Evolutionary conservation across 2,113 vertebrate genomes (phyloP).

Genomic region (Lamprologus callipterus): DNA sequence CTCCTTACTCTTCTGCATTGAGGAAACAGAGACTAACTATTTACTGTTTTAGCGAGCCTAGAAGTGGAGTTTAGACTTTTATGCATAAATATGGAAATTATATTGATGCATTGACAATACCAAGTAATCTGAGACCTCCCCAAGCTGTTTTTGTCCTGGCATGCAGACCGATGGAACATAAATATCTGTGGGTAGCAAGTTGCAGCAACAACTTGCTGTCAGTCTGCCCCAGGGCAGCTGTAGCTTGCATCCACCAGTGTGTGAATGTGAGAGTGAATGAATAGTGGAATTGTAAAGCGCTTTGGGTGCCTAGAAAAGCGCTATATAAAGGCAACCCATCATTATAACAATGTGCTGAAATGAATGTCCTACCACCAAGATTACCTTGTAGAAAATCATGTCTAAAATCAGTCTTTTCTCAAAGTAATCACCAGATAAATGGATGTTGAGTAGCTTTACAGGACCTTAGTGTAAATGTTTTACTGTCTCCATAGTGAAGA

Average conservation of each 20-base stretch:
- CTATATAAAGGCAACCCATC: not conserved
- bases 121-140: not conserved
- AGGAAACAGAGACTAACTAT: constrained; percentile 20
- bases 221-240: not conserved
- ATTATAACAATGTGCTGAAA: not conserved
- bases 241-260: not conserved
- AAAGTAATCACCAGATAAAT: not conserved
- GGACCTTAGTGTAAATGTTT: not conserved
- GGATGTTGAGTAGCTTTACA: not conserved
- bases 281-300: not conserved
- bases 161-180: not conserved
- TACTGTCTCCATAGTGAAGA: not conserved
- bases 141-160: not conserved
- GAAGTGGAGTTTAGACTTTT: not conserved
- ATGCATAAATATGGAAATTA: not conserved
- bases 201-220: not conserved
- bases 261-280: not conserved
- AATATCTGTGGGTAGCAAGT: not conserved
- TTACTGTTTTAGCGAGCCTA: not conserved
- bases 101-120: not conserved
- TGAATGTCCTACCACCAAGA: not conserved
- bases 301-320: not conserved
- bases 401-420: not conserved
- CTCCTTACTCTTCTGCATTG: constrained; percentile 58
- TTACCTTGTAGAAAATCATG: not conserved